Evolutionary conservation across 2,113 vertebrate genomes (phyloP).

Genomic region (Calidris pugnax): DNA sequence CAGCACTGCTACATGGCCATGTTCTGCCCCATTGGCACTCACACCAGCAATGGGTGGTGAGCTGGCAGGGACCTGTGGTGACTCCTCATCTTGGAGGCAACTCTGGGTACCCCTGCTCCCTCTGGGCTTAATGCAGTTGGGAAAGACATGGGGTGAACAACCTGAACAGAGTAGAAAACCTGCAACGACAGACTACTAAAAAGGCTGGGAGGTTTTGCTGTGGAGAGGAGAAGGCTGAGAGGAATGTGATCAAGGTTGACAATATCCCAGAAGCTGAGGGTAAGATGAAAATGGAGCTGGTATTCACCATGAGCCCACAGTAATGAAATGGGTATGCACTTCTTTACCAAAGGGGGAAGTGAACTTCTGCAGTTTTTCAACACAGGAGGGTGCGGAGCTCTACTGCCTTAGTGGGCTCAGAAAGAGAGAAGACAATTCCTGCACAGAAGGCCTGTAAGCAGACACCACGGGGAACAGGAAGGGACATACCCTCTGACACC

Average conservation of each 20-base stretch:
- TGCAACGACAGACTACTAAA: neutral
- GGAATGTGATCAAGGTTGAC: neutral
- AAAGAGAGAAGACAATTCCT: neutral
- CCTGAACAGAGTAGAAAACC: neutral
- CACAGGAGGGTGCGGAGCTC: neutral
- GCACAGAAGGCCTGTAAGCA: neutral
- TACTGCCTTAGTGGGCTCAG: neutral
- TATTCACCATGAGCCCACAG: neutral
- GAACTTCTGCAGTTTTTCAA: neutral
- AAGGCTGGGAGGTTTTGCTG: neutral
- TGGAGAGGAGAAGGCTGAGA: neutral
- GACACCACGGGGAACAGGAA: rapidly evolving
- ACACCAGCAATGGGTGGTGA: rapidly evolving
- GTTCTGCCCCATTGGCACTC: rapidly evolving
- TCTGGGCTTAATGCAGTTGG: rapidly evolving
- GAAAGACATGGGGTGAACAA: neutral
- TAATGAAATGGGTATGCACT: neutral
- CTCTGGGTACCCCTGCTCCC: neutral
- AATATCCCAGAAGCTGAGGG: neutral
- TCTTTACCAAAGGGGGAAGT: neutral
- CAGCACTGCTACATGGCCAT: rapidly evolving
- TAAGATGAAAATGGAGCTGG: neutral
- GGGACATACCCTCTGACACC: rapidly evolving
- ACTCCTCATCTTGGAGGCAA: rapidly evolving
- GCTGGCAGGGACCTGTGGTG: rapidly evolving